Evolutionary conservation across 2,888 invertebrate species (phyloP).

Genomic region (Cremastinae sp.): DNA sequence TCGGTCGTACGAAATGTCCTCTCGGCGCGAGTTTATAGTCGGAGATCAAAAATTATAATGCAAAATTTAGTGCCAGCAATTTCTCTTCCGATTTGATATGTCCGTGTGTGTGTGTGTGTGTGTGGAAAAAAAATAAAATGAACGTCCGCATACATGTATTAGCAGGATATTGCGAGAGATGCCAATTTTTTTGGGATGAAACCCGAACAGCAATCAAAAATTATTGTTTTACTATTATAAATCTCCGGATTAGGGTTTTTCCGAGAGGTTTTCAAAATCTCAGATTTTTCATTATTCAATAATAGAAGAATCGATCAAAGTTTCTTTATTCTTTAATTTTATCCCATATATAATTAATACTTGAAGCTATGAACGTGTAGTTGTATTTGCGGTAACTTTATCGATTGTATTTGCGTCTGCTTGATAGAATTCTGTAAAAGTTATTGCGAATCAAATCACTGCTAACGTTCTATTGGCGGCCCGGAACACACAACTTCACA

Average conservation of each 20-base stretch:
- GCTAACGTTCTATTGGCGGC: constrained; percentile 6
- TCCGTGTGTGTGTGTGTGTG: background rate
- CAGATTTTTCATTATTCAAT: constrained; percentile 8
- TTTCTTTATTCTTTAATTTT: constrained; percentile 6
- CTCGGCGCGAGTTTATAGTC: constrained; percentile 5
- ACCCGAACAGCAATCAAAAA: too few relatives aligned
- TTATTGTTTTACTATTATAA: too few relatives aligned
- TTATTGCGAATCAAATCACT: constrained; percentile 33
- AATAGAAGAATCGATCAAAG: constrained; percentile 3
- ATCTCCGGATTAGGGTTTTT: too few relatives aligned
- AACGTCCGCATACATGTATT: too few relatives aligned
- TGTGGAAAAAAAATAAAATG: background rate
- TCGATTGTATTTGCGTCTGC: constrained; percentile 9
- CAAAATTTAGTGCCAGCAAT: background rate
- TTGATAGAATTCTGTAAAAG: background rate
- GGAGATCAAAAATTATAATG: constrained; percentile 7
- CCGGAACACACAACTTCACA: too few relatives aligned
- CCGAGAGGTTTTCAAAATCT: too few relatives aligned
- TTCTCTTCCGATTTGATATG: background rate
- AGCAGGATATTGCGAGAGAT: too few relatives aligned
- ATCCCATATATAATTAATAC: constrained; percentile 17
- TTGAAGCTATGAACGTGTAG: constrained; percentile 4
- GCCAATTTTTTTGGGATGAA: too few relatives aligned
- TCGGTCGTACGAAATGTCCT: constrained; percentile 20
- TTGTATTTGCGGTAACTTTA: too few relatives aligned